Base-by-base conservation (phyloP, 2,888 invertebrate genomes). In the Rambutsinella grinnellia region DNA sequence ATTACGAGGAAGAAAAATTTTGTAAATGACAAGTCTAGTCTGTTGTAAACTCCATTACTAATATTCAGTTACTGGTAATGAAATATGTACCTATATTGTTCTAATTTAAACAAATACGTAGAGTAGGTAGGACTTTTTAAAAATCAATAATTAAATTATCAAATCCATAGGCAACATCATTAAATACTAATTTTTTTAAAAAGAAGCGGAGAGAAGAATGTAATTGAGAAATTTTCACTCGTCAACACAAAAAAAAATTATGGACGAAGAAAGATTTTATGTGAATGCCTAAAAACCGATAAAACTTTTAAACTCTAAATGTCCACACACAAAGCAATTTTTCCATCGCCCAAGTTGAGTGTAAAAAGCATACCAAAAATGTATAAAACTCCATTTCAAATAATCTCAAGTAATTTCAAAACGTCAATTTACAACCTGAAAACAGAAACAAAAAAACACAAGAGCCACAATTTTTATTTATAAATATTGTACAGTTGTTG, bases 11-110 rank as follows among this genome's bases (percentile, higher is more conserved):
- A 63, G 81, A 83, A 75, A 83, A 83, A 79, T 80, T 82, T 81
- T 83, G 83, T 83, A 83, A 83, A 82, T 83, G 83, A 83, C 81
- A 83, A 76, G 79, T 83, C 83, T 83, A 82, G 82, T 82, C 82
- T 68, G 65, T 71, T 69, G 65, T 66, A 74, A 72, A 74, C 68
- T 72, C 72, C 76, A 77, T 76, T 67, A 76, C 62, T 74, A 79
- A 67, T 78, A 72, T 74, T 72, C 63, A 68, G 74, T 72, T 68
- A 78, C 68, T 72, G 72, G 72, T 78, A 72, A 72, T 78, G 72
- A 76, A 76, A 66, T 77, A 72, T 68, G 76, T 76, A 76, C 76
- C 76, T 76, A 76, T n/a, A n/a, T 63, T 76, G 69, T 76, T 76
- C 69, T 76, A 65, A 47, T 58, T 60, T 21, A 65, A 58, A 46